Percentiles rank a stretch among this genome's conserved stretches.
Evolutionary conservation across 1,140 invertebrate species (phyloP).

Genomic region (Leptinotarsa defecta): DNA sequence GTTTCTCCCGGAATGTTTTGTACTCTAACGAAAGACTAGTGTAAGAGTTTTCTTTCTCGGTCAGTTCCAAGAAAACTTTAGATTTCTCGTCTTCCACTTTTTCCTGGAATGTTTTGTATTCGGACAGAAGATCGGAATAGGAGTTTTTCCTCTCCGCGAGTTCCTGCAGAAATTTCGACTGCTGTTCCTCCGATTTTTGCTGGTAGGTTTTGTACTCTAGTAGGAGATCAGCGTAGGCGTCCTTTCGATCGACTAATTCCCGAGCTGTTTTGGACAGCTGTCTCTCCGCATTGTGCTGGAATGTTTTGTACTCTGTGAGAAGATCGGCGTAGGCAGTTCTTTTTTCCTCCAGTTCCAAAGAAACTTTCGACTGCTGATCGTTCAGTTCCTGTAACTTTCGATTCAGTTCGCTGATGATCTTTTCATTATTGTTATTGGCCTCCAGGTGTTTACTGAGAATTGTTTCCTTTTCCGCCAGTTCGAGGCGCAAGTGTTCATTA

Average conservation of each 20-base stretch:
- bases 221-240: not conserved
- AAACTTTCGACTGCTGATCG: not conserved
- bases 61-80: constrained; percentile 21
- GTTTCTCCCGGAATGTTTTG: constrained; percentile 9
- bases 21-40: constrained; percentile 2
- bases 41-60: constrained; percentile 19
- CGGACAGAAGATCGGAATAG: not conserved
- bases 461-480: not conserved
- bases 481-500: not conserved
- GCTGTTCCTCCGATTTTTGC: not conserved
- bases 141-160: not conserved
- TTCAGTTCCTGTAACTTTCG: not conserved
- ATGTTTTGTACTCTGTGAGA: not conserved
- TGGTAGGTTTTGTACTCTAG: constrained; percentile 10
- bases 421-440: not conserved
- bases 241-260: constrained; percentile 19
- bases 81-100: not conserved
- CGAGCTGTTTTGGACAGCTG: not conserved
- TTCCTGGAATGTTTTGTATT: constrained; percentile 3
- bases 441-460: constrained; percentile 3
- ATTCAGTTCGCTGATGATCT: not conserved
- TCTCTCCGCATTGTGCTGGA: not conserved
- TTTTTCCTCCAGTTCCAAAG: not conserved
- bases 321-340: not conserved
- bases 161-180: not conserved